Base-by-base conservation (phyloP, 2,888 invertebrate species). In the Brenthis daphne region DNA sequence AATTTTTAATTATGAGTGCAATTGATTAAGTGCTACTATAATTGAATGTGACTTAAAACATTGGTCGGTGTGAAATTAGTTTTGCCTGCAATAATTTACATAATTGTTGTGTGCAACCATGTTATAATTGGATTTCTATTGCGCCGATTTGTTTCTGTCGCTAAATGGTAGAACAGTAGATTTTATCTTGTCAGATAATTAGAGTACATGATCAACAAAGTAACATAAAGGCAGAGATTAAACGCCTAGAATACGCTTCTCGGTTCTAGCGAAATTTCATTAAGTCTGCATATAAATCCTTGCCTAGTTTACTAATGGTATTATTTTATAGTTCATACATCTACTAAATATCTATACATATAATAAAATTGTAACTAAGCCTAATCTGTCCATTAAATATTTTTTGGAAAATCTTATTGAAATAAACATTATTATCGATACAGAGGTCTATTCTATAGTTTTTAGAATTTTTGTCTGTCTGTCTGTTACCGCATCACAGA, bases 81-180 rank as follows among this genome's bases (percentile, higher is more conserved):
- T 80, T 77, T 77, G 80, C 75, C 65, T 76, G 78, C 79, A 85
- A 87, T 83, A 80, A 88, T 88, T 85, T 86, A 77, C 86, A 86
- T 88, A 83, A 87, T 85, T 80, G 82, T 76, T 70, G 79, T 73
- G 77, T 80, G 77, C 79, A 79, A 74, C 73, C 76, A 77, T 75
- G 70, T 75, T 78, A 74, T 85, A 85, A 87, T 88, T 85, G 83
- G 82, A 82, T 81, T 81, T 79, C 83, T 84, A 88, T 86, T 85
- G 84, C 80, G 83, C 80, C 85, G 83, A 89, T 89, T 88, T 86
- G 81, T 86, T 82, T 80, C 75, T 76, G 77, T 69, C 71, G 60
- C 50, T 67, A 55, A 64, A 58, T 64, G 60, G 47, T 16, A 13
- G 58, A 6, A 37, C 53, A n/a, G 20, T 33, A 60, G 64, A 60